These are phyloP conservation scores for Drosophila sucinea DNA, from an alignment of 1,140 invertebrate species.

Conservation along the genomic window DNA sequence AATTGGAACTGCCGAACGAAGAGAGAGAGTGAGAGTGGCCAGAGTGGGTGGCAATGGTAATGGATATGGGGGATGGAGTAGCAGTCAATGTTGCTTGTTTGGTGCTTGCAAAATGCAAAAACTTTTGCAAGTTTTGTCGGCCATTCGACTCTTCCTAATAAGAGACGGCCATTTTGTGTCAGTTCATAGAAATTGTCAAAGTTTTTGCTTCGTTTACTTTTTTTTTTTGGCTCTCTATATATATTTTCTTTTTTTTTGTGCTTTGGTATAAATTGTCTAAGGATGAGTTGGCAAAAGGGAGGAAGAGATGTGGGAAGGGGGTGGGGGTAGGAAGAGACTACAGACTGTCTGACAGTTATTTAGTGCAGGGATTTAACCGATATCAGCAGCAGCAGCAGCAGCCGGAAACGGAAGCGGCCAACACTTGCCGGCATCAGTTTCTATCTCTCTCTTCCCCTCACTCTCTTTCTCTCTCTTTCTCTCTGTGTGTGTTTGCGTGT, in stretches of 20 bases:
- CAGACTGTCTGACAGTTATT: slow-evolving; percentile 59
- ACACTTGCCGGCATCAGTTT: slow-evolving; percentile 49
- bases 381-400: slow-evolving; percentile 47
- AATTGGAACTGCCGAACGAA: neutral
- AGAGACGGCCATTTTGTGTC: slow-evolving; percentile 24
- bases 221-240: neutral
- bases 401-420: slow-evolving; percentile 68
- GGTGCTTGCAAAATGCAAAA: slow-evolving; percentile 60
- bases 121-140: slow-evolving; percentile 48
- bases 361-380: slow-evolving; percentile 69
- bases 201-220: slow-evolving; percentile 36
- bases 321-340: slow-evolving; percentile 7
- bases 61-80: neutral
- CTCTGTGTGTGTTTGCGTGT: slow-evolving; percentile 25
- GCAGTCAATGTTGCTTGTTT: slow-evolving; percentile 20
- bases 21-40: neutral
- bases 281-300: neutral
- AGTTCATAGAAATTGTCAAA: slow-evolving; percentile 71
- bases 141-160: slow-evolving; percentile 31
- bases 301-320: neutral
- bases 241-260: slow-evolving; percentile 2
- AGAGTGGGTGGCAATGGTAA: neutral
- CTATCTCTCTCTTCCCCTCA: slow-evolving; percentile 3
- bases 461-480: neutral
- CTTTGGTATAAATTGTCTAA: slow-evolving; percentile 38